A percentile compares a stretch with the other conserved stretches of the same genome.
phyloP scores from a whole-genome alignment of 2,888 invertebrate species.

The Sceliomorpha sp. region DNA sequence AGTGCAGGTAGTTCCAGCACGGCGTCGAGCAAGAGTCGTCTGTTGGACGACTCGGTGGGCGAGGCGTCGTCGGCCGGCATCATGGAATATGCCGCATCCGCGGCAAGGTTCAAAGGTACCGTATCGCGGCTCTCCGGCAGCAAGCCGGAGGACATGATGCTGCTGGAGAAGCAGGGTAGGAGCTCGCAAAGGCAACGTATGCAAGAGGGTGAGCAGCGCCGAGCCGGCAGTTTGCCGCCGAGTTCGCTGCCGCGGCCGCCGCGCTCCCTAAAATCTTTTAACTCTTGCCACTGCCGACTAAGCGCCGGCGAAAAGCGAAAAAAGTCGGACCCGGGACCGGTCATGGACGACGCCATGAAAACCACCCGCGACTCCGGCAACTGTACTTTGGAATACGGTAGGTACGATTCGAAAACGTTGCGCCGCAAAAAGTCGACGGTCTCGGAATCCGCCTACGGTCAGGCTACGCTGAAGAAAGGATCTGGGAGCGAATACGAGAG shows the following conservation, averaged over 20 bases:
- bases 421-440: conserved; percentile 71
- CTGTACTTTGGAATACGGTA: conserved; percentile 73
- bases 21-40: conserved; percentile 76
- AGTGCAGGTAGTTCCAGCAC: conserved; percentile 77
- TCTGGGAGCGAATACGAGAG: conserved; percentile 84
- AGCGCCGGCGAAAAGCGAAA: conserved; percentile 76
- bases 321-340: conserved; percentile 76
- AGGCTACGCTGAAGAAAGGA: conserved; percentile 61
- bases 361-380: conserved; percentile 79
- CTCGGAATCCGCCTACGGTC: conserved; percentile 56
- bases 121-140: conserved; percentile 76
- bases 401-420: conserved; percentile 70
- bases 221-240: conserved; percentile 84
- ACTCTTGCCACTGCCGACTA: conserved; percentile 74
- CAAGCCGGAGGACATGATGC: conserved; percentile 86
- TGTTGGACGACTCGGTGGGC: conserved; percentile 74
- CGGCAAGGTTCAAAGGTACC: conserved; percentile 74
- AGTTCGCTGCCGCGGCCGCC: conserved; percentile 88
- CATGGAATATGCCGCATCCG: conserved; percentile 68
- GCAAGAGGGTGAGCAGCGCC: conserved; percentile 80
- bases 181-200: conserved; percentile 88
- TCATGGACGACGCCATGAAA: conserved; percentile 61
- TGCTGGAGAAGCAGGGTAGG: conserved; percentile 88
- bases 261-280: conserved; percentile 79
- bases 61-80: conserved; percentile 57